Base-by-base conservation (phyloP, 2,113 vertebrate species). In the Gobiocypris rarus region DNA sequence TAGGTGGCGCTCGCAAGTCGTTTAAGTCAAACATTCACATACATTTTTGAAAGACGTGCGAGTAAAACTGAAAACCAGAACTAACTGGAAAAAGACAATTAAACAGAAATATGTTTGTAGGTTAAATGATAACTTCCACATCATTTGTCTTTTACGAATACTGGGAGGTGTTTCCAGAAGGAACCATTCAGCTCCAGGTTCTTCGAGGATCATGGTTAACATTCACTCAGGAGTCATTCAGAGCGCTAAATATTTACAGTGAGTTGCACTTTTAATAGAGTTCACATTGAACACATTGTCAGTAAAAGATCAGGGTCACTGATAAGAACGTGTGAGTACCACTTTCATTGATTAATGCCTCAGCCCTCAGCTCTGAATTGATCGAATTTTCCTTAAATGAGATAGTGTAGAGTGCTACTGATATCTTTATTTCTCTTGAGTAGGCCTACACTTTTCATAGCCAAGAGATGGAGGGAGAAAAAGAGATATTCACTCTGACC, bases 1-100 rank as follows among this genome's bases (percentile, higher is more conserved):
- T 58, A 88, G 87, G 81, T 81, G 87, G 87, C 82, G 84, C 87
- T 81, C 31, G 14, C 15, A 75, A 83, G 61, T 76, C 34, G 34
- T 73, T 59, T 59, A 58, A 77, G 13, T 69, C 11, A 0, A 54
- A 6, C 3, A 41, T 14, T 13, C 73, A 86, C 9, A 26, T 31
- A 59, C 22, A 54, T 17, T 17, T 59, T 41, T 59, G 4, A 45
- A 45, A 26, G 34, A 24, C 24, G 8, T 22, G 31, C 13, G 77
- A 63, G 59, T 10, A 65, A 41, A 67, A 67, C 24, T 50, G 9
- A 1, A 48, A 75, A 54, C 43, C 17, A 74, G 81, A 48, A 31
- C 9, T 34, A 61, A 74, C 28, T 52, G 1, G 69, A 52, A 14
- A 74, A 52, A 34, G 9, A 28, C 9, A 28, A n/a, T n/a, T 59